Evolutionary conservation across 1,140 invertebrate species (phyloP).

Genomic region (Drosophila serrata): DNA sequence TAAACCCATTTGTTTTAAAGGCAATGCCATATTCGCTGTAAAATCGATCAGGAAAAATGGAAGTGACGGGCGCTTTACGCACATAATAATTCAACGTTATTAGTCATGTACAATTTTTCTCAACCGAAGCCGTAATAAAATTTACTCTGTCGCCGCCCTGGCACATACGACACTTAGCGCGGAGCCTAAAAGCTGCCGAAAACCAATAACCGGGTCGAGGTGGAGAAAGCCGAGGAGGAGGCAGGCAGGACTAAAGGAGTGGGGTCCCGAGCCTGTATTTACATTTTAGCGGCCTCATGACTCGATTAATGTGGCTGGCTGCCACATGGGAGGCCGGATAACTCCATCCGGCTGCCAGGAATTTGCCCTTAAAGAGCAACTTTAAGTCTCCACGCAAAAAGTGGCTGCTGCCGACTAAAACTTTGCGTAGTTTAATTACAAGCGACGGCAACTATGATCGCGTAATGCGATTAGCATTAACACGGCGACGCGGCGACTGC

Average conservation of each 20-base stretch:
- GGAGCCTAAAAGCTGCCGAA: constrained; percentile 37
- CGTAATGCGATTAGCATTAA: constrained; percentile 71
- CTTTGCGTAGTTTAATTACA: constrained; percentile 65
- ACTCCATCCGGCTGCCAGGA: background rate
- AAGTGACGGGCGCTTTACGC: constrained; percentile 52
- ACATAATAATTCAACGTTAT: constrained; percentile 63
- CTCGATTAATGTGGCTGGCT: constrained; percentile 58
- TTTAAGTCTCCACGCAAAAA: constrained; percentile 17
- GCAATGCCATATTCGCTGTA: constrained; percentile 8
- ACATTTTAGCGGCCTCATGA: constrained; percentile 46
- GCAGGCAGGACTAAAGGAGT: constrained; percentile 2
- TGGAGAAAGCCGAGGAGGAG: constrained; percentile 2
- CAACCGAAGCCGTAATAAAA: constrained; percentile 69
- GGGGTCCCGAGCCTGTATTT: constrained; percentile 41
- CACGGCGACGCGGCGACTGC: constrained; percentile 12
- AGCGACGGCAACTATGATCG: constrained; percentile 66
- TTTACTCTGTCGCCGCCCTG: constrained; percentile 48
- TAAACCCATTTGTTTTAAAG: background rate
- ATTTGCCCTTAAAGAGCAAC: constrained; percentile 18
- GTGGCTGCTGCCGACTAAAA: constrained; percentile 21
- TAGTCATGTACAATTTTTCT: constrained; percentile 78
- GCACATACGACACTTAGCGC: constrained; percentile 17
- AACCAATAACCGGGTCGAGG: constrained; percentile 40
- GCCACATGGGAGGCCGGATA: constrained; percentile 20
- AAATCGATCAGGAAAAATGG: constrained; percentile 12